Evolutionary conservation across 2,113 vertebrate species (phyloP), one percentile per base, ranked within the genome.

Genomic region (Calidris pugnax): DNA sequence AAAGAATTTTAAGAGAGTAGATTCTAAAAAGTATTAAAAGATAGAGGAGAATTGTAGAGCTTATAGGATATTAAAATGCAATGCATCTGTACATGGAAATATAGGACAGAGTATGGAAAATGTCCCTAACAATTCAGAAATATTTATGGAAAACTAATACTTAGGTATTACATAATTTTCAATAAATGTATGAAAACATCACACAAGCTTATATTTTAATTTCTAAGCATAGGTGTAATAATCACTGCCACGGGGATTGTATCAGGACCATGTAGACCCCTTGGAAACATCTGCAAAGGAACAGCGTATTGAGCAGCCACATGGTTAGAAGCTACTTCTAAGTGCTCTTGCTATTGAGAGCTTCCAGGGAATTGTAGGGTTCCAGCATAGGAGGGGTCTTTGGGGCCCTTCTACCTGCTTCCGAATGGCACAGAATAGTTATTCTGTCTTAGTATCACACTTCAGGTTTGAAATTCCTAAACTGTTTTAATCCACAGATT

Each of bases 11-110:
- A 94, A 57, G 20, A n/a, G n/a, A 75, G 35, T 55, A 81, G 67
- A 73, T 83, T 26, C 76, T 86, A 71, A 69, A 95, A 95, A 63
- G 17, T 15, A 77, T 86, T 95, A 63, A 88, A 92, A 90, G n/a
- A 57, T 37, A 76, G 21, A 22, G 71, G 16, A 77, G 39, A 93
- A 41, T 10, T 53, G 24, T 72, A 53, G 37, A 27, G 32, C 77
- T 88, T 57, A 35, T 26, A 87, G 50, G 56, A 27, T 3, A 79
- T 84, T 80, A 48, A 85, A 93, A 87, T 71, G 10, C 27, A 89
- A 48, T 26, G 7, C 66, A 51, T 41, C 11, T 71, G 26, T 47
- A 47, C 43, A 51, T 67, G 47, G n/a, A 88, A 66, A 82, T 57
- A 37, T 1, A 45, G 37, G 51, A 66, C 35, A 74, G 23, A 84